Conservation (phyloP, 2,888 invertebrate genomes). For the Drosophila histrio region DNA sequence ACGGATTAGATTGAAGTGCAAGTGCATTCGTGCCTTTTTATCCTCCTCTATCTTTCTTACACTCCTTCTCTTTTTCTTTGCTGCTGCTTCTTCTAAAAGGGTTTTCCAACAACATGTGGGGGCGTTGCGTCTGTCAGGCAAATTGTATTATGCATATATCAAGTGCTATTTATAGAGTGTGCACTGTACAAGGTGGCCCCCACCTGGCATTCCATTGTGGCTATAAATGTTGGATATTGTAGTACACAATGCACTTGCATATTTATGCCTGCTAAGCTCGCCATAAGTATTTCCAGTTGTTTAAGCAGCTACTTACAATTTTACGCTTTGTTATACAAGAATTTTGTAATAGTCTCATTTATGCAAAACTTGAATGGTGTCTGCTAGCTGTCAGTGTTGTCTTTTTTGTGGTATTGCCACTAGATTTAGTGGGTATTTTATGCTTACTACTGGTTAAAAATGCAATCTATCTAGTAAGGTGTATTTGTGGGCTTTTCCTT, state of each 20-base stretch:
- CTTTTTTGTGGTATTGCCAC: too few species aligned
- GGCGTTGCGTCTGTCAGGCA: not conserved
- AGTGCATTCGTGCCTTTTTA: not conserved
- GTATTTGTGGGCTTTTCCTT: too few species aligned
- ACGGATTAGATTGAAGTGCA: conserved; percentile 10
- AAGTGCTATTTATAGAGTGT: conserved; percentile 38
- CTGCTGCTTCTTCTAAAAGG: not conserved
- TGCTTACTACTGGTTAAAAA: too few species aligned
- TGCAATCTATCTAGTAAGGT: too few species aligned
- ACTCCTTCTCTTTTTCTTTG: not conserved
- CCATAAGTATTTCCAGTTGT: not conserved
- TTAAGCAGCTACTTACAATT: not conserved
- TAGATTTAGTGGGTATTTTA: too few species aligned
- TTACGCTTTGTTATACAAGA: not conserved
- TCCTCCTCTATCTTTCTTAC: not conserved
- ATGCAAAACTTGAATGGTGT: not conserved
- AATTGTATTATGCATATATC: conserved; percentile 22
- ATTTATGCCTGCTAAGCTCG: conserved; percentile 11
- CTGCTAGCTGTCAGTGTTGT: not conserved
- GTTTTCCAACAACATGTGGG: not conserved
- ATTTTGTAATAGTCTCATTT: not conserved
- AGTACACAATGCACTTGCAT: conserved; percentile 10
- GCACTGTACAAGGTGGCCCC: not conserved
- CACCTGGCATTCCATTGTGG: not conserved
- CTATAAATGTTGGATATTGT: not conserved